A percentile compares a stretch with the other conserved stretches of the same genome.
Conservation (phyloP, 2,797 vertebrate genomes). For the Artibeus jamaicensis region DNA sequence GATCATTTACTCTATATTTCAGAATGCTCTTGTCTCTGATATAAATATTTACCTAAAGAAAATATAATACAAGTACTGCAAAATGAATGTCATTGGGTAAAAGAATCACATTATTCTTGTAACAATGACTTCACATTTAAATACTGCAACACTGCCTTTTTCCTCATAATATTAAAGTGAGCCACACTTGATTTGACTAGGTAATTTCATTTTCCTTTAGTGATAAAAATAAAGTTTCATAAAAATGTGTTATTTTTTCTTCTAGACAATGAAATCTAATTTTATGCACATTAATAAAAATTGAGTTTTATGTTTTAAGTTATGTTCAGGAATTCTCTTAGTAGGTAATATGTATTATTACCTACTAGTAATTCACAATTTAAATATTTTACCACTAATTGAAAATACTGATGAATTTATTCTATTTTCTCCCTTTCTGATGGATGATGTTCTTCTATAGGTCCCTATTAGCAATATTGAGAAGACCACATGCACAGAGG, state of each 20-base stretch:
- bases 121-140: not conserved
- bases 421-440: not conserved
- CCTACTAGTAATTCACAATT: not conserved
- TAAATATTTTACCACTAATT: not conserved
- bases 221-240: not conserved
- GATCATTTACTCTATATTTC: not conserved
- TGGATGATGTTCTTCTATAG: not conserved
- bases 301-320: not conserved
- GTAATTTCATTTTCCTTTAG: not conserved
- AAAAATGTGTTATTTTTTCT: not conserved
- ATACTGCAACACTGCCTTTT: not conserved
- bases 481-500: not conserved
- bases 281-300: not conserved
- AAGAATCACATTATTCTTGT: not conserved
- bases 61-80: not conserved
- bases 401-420: not conserved
- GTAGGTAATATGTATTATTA: not conserved
- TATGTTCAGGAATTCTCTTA: not conserved
- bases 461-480: not conserved
- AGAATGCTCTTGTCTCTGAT: not conserved
- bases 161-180: not conserved
- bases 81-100: not conserved
- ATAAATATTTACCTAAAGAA: not conserved
- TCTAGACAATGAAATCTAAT: not conserved
- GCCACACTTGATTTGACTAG: not conserved